Base-by-base conservation (phyloP, 2,113 vertebrate genomes). In the Tamias sibiricus region DNA sequence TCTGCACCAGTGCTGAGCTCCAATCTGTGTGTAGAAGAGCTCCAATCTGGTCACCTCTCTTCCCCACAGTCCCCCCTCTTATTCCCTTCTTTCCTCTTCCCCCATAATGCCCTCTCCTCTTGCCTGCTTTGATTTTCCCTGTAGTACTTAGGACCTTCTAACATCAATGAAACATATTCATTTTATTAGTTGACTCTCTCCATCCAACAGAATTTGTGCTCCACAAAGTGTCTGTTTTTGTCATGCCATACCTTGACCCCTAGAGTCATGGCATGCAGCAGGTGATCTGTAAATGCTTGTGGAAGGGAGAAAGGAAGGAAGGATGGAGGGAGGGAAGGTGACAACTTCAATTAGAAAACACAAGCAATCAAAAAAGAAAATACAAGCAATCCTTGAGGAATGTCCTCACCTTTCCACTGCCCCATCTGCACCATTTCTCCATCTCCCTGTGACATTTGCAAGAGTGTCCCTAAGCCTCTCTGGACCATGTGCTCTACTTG, bases 1-100 rank as follows among this genome's bases (percentile, higher is more conserved):
- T 1, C 47, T 26, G 32, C 52, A 3, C 71, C 80, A 20, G 0
- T 4, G 37, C 52, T 47, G 32, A 66, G 12, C 19, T n/a, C n/a
- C n/a, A n/a, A n/a, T n/a, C n/a, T n/a, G n/a, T n/a, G 8, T 57
- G 54, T 57, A n/a, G 54, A 57, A 57, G 4, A 44, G 5, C 47
- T 40, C 62, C 9, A 13, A 26, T n/a, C 1, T 19, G 0, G 3
- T 24, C 26, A 26, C 24, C 20, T 47, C 30, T 14, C 0, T 28
- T 28, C 57, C 80, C 75, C 82, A 47, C 20, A 24, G 28, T 47
- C 79, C 44, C 40, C 74, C 81, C 32, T 76, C 69, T 74, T 49
- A 26, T 32, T 69, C 54, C 40, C 52, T 69, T 79, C 40, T 10
- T 76, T 49, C 40, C 62, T 87, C 81, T 40, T 40, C 72, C 66